These are phyloP conservation scores for Anolis apletophallus DNA, from an alignment of 2,797 vertebrate genomes.

Conservation along the genomic window DNA sequence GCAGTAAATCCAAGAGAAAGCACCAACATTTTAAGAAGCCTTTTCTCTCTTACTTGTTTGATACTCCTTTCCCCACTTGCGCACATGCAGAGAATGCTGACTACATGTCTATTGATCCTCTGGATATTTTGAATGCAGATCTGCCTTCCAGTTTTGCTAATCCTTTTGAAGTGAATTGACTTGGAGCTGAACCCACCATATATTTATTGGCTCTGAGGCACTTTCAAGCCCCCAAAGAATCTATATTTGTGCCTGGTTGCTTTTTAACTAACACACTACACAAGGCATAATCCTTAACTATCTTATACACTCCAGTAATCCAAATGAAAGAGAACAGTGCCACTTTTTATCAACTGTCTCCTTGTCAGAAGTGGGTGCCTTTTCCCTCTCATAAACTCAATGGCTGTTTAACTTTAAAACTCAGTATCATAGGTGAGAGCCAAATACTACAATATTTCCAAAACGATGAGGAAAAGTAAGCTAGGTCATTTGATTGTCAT, in stretches of 20 bases:
- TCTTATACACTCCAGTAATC: conserved; percentile 42
- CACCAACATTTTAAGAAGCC: not conserved
- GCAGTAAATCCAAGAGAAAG: not conserved
- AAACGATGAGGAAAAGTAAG: not conserved
- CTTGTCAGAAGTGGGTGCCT: conserved; percentile 12
- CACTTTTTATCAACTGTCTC: conserved; percentile 20
- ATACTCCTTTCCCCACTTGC: not conserved
- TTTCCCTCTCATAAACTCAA: not conserved
- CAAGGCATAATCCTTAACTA: conserved; percentile 36
- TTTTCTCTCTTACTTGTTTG: not conserved
- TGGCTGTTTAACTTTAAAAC: not conserved
- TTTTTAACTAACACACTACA: conserved; percentile 40
- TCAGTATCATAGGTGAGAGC: not conserved
- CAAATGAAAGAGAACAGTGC: conserved; percentile 28
- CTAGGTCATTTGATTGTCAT: conserved; percentile 1
- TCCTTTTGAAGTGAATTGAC: conserved; percentile 22
- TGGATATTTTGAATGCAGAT: conserved; percentile 21
- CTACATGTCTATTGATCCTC: conserved; percentile 6
- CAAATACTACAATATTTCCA: not conserved
- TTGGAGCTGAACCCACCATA: conserved; percentile 1
- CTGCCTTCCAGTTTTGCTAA: conserved; percentile 25
- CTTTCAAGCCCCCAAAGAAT: conserved; percentile 35
- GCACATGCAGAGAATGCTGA: not conserved
- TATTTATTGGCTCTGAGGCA: conserved; percentile 26
- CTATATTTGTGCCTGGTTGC: conserved; percentile 35